Evolutionary conservation across 2,888 invertebrate species (phyloP).

Genomic region (Cephus rjabovi): DNA sequence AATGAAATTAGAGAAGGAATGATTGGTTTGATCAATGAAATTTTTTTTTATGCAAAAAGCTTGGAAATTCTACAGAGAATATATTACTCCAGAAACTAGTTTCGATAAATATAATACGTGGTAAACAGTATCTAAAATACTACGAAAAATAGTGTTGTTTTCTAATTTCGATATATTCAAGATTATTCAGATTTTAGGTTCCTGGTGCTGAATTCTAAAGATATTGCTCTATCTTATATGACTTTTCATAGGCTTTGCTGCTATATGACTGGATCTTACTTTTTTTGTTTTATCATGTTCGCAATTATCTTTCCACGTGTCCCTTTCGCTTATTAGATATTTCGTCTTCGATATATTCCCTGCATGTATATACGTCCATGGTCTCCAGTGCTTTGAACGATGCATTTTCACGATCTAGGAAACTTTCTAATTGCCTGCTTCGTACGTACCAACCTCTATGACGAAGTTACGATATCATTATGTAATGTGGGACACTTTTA

Average conservation of each 20-base stretch:
- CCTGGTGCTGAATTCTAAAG: too few species aligned
- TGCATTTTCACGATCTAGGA: neutral
- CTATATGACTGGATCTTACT: too few species aligned
- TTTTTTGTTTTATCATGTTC: too few species aligned
- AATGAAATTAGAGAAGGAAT: neutral
- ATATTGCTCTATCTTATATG: too few species aligned
- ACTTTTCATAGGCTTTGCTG: too few species aligned
- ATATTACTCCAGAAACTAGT: neutral
- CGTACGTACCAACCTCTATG: neutral
- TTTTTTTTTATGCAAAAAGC: neutral
- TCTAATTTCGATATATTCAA: too few species aligned
- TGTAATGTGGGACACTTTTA: constrained; percentile 40
- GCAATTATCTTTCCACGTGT: too few species aligned
- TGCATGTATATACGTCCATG: neutral
- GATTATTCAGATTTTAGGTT: too few species aligned
- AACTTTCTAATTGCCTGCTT: neutral
- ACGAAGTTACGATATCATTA: constrained; percentile 27
- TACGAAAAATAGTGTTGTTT: too few species aligned
- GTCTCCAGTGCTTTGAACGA: neutral
- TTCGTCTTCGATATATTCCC: neutral
- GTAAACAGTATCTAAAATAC: too few species aligned
- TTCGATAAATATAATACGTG: neutral
- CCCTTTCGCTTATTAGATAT: neutral
- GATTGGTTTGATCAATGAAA: neutral
- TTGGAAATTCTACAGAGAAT: neutral